A percentile compares a stretch with the other conserved stretches of the same genome.
Conservation (phyloP, 1,140 invertebrate species). For the Paracyclopina nana region DNA sequence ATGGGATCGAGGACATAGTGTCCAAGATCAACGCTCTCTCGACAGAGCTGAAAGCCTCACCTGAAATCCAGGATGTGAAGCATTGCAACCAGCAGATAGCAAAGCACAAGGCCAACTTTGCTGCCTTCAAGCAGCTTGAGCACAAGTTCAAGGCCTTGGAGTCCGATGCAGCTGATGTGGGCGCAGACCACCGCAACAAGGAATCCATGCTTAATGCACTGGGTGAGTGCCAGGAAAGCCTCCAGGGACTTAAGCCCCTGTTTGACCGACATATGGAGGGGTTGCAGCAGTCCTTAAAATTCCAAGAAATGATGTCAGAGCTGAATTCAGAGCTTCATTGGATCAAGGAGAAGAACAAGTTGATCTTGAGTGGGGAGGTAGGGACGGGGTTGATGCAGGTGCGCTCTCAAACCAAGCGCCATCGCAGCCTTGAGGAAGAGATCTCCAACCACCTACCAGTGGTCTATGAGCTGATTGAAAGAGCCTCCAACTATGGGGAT, state of each 20-base stretch:
- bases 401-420: conserved; percentile 76
- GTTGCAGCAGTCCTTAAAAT: conserved; percentile 62
- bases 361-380: conserved; percentile 24
- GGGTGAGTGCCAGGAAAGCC: conserved; percentile 40
- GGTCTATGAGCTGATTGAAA: conserved; percentile 55
- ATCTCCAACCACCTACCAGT: conserved; percentile 55
- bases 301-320: conserved; percentile 86
- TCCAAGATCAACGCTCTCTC: background rate
- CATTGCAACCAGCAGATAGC: background rate
- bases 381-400: conserved; percentile 73
- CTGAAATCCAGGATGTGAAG: background rate
- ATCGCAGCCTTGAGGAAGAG: conserved; percentile 71
- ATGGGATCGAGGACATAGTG: background rate
- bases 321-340: conserved; percentile 81
- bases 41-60: background rate
- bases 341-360: conserved; percentile 57
- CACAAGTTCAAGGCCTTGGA: background rate
- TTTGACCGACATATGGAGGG: conserved; percentile 41
- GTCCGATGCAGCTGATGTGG: conserved; percentile 60
- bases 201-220: conserved; percentile 58
- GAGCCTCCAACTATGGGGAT: conserved; percentile 32
- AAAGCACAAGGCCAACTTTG: background rate
- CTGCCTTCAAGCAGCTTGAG: too few relatives aligned
- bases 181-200: conserved; percentile 80
- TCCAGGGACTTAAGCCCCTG: conserved; percentile 29